Evolutionary conservation across 2,888 invertebrate species (phyloP).

Genomic region (Agrochola litura): DNA sequence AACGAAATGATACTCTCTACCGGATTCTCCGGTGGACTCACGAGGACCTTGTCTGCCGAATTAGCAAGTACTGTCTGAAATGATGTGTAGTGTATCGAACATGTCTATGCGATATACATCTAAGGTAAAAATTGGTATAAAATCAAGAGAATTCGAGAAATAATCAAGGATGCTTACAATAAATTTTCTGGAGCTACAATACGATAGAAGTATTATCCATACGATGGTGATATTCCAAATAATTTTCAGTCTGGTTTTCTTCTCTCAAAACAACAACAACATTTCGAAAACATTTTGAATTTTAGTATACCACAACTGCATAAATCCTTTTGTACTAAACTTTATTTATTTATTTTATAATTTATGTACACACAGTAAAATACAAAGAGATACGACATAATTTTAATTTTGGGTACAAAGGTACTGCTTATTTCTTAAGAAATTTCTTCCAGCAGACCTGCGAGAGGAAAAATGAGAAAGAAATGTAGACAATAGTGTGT

Average conservation of each 20-base stretch:
- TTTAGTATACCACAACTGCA: not conserved
- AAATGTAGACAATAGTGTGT: no score
- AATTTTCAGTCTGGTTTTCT: not conserved
- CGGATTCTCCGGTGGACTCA: slow-evolving; percentile 60
- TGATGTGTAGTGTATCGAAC: slow-evolving; percentile 19
- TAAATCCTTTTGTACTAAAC: no score
- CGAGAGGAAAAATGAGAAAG: no score
- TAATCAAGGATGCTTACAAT: not conserved
- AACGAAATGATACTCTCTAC: slow-evolving; percentile 79
- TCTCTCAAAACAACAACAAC: not conserved
- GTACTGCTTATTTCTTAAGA: no score
- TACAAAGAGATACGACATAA: no score
- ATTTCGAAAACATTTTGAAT: not conserved
- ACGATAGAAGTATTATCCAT: not conserved
- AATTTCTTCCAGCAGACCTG: no score
- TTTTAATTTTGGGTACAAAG: no score
- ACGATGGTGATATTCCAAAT: not conserved
- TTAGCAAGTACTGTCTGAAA: slow-evolving; percentile 64
- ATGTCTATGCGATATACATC: not conserved
- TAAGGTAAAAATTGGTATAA: not conserved
- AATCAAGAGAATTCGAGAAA: not conserved
- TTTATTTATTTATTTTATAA: no score
- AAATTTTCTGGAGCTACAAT: not conserved
- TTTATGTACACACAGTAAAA: no score
- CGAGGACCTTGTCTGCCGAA: slow-evolving; percentile 64